Conservation (phyloP, 2,113 vertebrate species). For the Plestiodon gilberti region DNA sequence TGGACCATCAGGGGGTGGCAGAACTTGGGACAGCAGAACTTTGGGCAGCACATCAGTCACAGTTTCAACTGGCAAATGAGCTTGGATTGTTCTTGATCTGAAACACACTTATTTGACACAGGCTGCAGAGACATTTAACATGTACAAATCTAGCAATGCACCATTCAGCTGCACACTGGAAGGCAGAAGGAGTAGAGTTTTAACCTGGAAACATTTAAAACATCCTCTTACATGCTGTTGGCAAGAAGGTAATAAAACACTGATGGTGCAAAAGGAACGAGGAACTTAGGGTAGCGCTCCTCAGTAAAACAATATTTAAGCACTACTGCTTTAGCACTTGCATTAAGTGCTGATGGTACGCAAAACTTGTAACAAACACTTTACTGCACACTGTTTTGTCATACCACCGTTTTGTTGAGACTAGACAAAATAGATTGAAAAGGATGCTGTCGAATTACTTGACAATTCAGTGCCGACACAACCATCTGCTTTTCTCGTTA, state of each 20-base stretch:
- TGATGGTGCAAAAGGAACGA: background rate
- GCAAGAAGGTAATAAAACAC: background rate
- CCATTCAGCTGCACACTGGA: background rate
- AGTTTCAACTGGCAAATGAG: too few relatives aligned
- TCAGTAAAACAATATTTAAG: background rate
- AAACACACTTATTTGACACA: background rate
- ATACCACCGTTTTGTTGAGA: background rate
- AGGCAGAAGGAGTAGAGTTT: background rate
- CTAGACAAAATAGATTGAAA: background rate
- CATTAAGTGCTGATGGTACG: background rate
- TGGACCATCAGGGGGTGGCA: too few relatives aligned
- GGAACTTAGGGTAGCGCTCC: background rate
- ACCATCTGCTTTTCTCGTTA: background rate
- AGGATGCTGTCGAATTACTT: background rate
- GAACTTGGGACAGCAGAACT: too few relatives aligned
- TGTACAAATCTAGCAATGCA: background rate
- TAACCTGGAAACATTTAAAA: background rate
- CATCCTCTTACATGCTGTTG: background rate
- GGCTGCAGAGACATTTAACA: background rate
- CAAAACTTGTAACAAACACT: background rate
- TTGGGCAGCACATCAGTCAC: too few relatives aligned
- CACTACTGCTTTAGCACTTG: background rate
- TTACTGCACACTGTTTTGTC: background rate
- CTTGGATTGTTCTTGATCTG: too few relatives aligned
- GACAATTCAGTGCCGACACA: background rate